phyloP scores from a whole-genome alignment of 2,113 vertebrate species.

The Gopherus evgoodei region DNA sequence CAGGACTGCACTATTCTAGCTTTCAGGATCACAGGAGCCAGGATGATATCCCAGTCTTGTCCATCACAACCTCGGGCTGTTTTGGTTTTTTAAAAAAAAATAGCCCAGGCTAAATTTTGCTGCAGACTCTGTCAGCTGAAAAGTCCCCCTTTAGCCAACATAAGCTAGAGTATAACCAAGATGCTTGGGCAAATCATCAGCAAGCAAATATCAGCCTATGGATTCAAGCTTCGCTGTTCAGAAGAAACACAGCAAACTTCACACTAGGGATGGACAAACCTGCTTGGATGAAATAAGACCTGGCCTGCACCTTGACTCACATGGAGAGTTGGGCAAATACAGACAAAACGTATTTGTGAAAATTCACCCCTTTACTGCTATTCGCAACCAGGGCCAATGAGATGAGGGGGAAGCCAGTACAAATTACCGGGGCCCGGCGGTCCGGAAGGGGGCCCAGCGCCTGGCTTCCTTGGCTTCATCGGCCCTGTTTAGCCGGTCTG shows the following conservation, averaged over 20 bases:
- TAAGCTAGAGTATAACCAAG: neutral
- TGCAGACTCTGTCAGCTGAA: neutral
- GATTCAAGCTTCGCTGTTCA: neutral
- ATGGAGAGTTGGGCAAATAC: neutral
- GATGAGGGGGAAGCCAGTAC: too few species aligned
- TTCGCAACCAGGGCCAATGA: neutral
- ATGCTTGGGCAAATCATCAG: too few species aligned
- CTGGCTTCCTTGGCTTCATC: too few species aligned
- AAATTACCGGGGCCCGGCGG: too few species aligned
- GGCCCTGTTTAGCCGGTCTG: too few species aligned
- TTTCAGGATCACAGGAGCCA: fast-evolving
- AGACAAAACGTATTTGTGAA: neutral
- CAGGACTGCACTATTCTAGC: neutral
- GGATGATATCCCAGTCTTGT: neutral
- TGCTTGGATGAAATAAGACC: neutral
- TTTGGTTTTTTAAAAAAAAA: neutral
- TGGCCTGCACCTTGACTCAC: neutral
- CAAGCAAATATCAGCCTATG: neutral
- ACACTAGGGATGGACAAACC: neutral
- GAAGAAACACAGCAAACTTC: neutral
- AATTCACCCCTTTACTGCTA: neutral
- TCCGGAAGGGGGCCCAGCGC: too few species aligned
- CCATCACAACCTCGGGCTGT: neutral
- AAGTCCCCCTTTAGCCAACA: neutral
- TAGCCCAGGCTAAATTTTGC: neutral